Conservation (phyloP, 1,140 invertebrate genomes). For the Cyclargus thomasi region DNA sequence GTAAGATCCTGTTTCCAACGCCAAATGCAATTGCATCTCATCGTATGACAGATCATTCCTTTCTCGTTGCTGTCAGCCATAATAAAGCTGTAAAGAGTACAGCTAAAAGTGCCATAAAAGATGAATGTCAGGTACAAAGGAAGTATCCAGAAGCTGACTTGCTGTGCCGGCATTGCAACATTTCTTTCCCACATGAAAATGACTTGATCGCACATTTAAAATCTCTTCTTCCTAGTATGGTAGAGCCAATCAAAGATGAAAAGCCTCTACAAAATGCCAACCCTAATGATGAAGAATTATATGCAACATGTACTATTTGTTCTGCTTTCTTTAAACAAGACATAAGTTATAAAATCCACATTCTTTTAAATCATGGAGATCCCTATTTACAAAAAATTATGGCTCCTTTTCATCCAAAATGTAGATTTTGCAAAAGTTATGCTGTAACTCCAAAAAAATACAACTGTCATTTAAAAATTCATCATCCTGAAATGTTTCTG, state of each 20-base stretch:
- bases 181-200: constrained; percentile 30
- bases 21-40: constrained; percentile 43
- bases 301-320: neutral
- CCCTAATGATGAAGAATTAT: constrained; percentile 12
- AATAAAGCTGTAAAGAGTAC: constrained; percentile 17
- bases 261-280: constrained; percentile 11
- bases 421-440: neutral
- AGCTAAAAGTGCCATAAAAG: neutral
- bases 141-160: neutral
- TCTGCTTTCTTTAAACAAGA: neutral
- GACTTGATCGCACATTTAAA: constrained; percentile 42
- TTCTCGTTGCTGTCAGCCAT: constrained; percentile 35
- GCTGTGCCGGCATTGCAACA: constrained; percentile 41
- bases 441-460: constrained; percentile 12
- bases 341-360: neutral
- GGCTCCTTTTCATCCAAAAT: constrained; percentile 1
- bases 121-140: neutral
- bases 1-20: constrained; percentile 44
- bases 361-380: neutral
- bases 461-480: constrained; percentile 9
- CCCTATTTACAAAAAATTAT: neutral
- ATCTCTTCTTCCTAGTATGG: constrained; percentile 29
- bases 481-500: constrained; percentile 9
- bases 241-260: neutral
- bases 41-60: constrained; percentile 41